phyloP scores from a whole-genome alignment of 2,888 invertebrate genomes.

The Monoplex corrugatus region DNA sequence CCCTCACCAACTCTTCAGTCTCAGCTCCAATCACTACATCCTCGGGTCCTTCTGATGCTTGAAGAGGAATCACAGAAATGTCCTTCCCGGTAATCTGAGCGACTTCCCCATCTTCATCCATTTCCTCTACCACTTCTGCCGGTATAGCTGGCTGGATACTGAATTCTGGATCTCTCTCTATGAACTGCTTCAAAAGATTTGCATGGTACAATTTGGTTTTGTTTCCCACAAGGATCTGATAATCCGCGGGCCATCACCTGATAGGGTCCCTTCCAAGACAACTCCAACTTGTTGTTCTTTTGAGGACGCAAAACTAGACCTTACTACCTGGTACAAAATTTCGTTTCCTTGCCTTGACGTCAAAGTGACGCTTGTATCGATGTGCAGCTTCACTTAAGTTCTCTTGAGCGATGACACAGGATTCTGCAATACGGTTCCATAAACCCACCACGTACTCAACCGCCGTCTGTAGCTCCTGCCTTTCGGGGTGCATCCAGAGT shows the following conservation, averaged over 20 bases:
- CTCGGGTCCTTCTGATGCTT: neutral
- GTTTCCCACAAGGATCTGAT: neutral
- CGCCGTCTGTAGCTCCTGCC: slow-evolving; percentile 1
- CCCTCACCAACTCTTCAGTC: neutral
- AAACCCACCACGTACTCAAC: slow-evolving; percentile 39
- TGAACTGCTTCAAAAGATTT: slow-evolving; percentile 28
- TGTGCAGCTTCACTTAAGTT: slow-evolving; percentile 40
- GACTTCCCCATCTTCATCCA: neutral
- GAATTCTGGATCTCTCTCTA: slow-evolving; percentile 11
- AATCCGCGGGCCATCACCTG: neutral
- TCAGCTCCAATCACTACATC: neutral
- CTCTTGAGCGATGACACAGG: slow-evolving; percentile 54
- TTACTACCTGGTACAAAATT: slow-evolving; percentile 49
- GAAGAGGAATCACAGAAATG: neutral
- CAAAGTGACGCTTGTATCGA: slow-evolving; percentile 51
- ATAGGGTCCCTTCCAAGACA: slow-evolving; percentile 58
- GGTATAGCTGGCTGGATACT: slow-evolving; percentile 33
- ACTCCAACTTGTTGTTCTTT: slow-evolving; percentile 54
- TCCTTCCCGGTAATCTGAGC: neutral
- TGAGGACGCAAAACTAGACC: slow-evolving; percentile 56
- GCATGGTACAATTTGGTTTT: slow-evolving; percentile 20
- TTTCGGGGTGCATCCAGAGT: slow-evolving; percentile 32
- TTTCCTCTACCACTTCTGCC: neutral
- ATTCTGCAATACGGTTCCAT: slow-evolving; percentile 39
- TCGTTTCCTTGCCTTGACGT: slow-evolving; percentile 49